Evolutionary conservation across 2,113 vertebrate genomes (phyloP).

Genomic region (Lathamus discolor): DNA sequence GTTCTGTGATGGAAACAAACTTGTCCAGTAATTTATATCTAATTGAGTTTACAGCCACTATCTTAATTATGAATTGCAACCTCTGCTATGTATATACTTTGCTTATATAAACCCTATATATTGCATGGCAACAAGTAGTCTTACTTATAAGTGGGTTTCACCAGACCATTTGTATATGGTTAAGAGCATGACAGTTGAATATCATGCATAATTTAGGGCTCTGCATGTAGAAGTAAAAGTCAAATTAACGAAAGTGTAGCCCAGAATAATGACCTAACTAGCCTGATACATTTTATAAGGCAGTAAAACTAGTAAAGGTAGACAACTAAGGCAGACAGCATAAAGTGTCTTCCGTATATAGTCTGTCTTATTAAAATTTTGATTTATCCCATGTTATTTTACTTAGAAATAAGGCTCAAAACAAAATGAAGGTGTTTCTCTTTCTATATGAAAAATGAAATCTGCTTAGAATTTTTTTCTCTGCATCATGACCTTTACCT

Average conservation of each 20-base stretch:
- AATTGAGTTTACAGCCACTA: not conserved
- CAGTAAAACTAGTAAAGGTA: not conserved
- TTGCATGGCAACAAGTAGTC: not conserved
- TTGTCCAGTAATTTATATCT: not conserved
- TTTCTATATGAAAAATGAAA: not conserved
- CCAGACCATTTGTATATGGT: not conserved
- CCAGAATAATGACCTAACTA: not conserved
- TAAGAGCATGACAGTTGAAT: not conserved
- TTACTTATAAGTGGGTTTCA: not conserved
- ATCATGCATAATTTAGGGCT: not conserved
- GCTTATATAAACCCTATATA: not conserved
- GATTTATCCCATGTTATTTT: not conserved
- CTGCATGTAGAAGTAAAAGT: not conserved
- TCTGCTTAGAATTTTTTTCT: not conserved
- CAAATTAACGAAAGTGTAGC: not conserved
- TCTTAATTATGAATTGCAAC: not conserved
- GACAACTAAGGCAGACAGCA: not conserved
- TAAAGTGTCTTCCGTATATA: not conserved
- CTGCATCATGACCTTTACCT: not conserved
- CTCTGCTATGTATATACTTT: not conserved
- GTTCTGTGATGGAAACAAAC: not conserved
- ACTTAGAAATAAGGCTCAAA: not conserved
- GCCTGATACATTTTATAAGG: not conserved
- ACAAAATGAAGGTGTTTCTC: not conserved
- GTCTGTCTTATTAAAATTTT: not conserved